Base-by-base conservation (phyloP, 2,888 invertebrate species). In the Noctua janthe region DNA sequence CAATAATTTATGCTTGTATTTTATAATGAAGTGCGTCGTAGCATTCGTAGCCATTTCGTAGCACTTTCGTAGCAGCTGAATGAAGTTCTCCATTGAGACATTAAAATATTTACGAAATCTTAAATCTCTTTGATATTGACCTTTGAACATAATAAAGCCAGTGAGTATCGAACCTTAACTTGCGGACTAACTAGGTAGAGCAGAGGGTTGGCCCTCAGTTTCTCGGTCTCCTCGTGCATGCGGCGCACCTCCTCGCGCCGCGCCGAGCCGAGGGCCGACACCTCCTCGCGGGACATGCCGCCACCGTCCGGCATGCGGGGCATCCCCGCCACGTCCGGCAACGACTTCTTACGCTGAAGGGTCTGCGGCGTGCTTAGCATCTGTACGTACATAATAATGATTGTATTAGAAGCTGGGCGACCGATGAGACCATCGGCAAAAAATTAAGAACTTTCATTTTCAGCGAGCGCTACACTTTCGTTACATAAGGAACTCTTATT, bases 141-240 rank as follows among this genome's bases (percentile, higher is more conserved):
- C 3, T 83, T 11, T 17, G 8, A 10, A 43, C 43, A 29, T 29
- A 6, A 10, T 70, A 13, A 54, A 74, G 4, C 17, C 62, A 67
- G 71, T 69, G 39, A 62, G n/a, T 43, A 49, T 71, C 78, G 79
- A 49, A 99, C 99, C 98, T 99, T 99, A 92, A 99, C 99, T 98
- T 99, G 98, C 94, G 99, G 99, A 98, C 99, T 99, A 98, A 99
- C 98, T 96, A 99, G 97, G 97, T 99, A 99, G 92, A 99, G 98
- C 93, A 99, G 97, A 92, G 99, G 99, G 97, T 99, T 99, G 94
- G 99, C 99, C 95, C 99, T 98, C 91, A 99, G 98, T 95, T 99
- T 98, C 97, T 99, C 99, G 89, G 98, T 98, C 96, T 99, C 99
- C 95, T 99, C 99, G 93, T 98, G 98, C 97, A 99, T 98, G 91